Evolutionary conservation across 2,888 invertebrate species (phyloP).

Genomic region (Amphipoea lucens): DNA sequence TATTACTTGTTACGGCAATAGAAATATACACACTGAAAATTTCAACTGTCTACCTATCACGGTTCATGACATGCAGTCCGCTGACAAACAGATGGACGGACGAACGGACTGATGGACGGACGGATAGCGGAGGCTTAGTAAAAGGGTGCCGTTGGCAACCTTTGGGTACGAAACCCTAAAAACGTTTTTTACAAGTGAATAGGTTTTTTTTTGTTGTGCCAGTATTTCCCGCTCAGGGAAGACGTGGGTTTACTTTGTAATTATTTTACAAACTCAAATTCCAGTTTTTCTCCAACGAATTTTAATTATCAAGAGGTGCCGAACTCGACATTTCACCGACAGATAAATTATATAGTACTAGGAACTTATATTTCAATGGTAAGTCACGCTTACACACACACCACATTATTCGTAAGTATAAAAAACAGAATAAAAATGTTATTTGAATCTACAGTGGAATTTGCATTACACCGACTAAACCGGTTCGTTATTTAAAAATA

Average conservation of each 20-base stretch:
- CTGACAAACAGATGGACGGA: background rate
- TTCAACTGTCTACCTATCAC: background rate
- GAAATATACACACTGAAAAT: background rate
- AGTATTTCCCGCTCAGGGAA: background rate
- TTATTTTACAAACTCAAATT: background rate
- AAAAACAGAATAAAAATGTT: background rate
- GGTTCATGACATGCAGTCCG: background rate
- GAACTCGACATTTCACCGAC: too few species aligned
- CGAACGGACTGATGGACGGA: too few species aligned
- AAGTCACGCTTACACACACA: background rate
- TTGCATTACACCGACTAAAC: background rate
- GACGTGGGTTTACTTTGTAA: background rate
- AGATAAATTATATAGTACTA: too few species aligned
- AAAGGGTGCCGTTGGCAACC: background rate
- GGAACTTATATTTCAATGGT: background rate
- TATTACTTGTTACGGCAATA: too few species aligned
- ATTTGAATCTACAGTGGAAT: background rate
- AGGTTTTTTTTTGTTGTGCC: background rate
- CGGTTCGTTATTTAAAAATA: background rate
- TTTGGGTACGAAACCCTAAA: background rate
- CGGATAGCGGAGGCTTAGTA: background rate
- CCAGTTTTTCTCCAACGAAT: background rate
- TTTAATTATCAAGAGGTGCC: background rate
- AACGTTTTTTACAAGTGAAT: background rate
- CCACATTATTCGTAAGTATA: background rate